Conservation (phyloP, 2,888 invertebrate species). For the Germaria angustata region DNA sequence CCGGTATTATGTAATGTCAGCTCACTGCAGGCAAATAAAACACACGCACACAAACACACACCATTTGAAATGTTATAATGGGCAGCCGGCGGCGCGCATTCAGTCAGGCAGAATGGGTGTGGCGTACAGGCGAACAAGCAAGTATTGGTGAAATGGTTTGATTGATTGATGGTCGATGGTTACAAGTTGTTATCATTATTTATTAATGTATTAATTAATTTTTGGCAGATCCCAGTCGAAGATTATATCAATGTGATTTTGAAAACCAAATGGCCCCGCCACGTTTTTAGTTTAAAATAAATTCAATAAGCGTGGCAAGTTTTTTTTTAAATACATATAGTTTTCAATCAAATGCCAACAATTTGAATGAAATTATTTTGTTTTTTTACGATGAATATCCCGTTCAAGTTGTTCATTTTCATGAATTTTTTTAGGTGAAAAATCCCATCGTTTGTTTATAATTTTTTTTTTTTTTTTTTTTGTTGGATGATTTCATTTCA, state of each 20-base stretch:
- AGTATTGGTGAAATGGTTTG: conserved; percentile 12
- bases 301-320: conserved; percentile 49
- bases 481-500: conserved; percentile 38
- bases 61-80: neutral
- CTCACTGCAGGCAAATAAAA: conserved; percentile 69
- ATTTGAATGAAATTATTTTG: conserved; percentile 22
- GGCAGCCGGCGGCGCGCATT: neutral
- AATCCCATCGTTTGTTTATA: conserved; percentile 20
- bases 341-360: conserved; percentile 46
- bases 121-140: conserved; percentile 19
- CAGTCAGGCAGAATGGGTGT: conserved; percentile 8
- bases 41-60: neutral
- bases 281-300: conserved; percentile 12
- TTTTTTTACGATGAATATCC: conserved; percentile 37
- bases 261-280: conserved; percentile 48
- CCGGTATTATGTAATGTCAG: conserved; percentile 76
- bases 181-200: neutral
- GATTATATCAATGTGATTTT: neutral
- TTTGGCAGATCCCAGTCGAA: conserved; percentile 19
- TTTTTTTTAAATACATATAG: conserved; percentile 21
- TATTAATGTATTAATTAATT: neutral
- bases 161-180: conserved; percentile 23
- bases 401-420: conserved; percentile 8
- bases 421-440: neutral
- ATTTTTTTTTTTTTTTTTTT: conserved; percentile 18